These are phyloP conservation scores for Cynocephalus volans DNA, from an alignment of 2,113 vertebrate genomes.

Conservation along the genomic window DNA sequence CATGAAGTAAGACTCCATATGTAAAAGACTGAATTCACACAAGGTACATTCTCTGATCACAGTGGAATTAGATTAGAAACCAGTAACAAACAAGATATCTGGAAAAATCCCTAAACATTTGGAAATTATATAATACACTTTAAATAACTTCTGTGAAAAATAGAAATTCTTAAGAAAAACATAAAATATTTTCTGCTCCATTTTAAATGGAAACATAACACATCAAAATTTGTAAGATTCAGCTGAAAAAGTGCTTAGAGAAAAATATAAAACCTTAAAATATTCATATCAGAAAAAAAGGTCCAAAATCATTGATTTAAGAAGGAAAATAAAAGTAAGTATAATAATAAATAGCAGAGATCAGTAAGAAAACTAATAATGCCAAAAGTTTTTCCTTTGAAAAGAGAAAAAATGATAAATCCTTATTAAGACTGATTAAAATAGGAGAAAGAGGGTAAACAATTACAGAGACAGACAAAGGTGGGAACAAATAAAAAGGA, in stretches of 20 bases:
- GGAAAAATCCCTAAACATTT: neutral
- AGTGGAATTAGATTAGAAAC: neutral
- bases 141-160: neutral
- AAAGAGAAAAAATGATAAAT: neutral
- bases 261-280: neutral
- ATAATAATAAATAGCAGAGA: neutral
- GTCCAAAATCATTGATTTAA: neutral
- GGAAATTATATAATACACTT: neutral
- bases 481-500: neutral
- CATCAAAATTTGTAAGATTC: neutral
- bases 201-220: neutral
- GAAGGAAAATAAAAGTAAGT: constrained; percentile 2
- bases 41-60: neutral
- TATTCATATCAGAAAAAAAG: neutral
- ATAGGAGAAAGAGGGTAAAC: neutral
- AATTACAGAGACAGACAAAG: neutral
- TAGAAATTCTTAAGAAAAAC: neutral
- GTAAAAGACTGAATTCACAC: neutral
- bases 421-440: neutral
- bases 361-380: constrained; percentile 5
- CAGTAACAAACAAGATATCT: neutral
- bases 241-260: neutral
- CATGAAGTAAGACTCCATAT: neutral
- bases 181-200: neutral
- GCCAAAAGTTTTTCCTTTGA: neutral